A percentile compares a stretch with the other conserved stretches of the same genome.
Evolutionary conservation across 2,888 invertebrate genomes (phyloP).

Genomic region (Lasius platythorax): DNA sequence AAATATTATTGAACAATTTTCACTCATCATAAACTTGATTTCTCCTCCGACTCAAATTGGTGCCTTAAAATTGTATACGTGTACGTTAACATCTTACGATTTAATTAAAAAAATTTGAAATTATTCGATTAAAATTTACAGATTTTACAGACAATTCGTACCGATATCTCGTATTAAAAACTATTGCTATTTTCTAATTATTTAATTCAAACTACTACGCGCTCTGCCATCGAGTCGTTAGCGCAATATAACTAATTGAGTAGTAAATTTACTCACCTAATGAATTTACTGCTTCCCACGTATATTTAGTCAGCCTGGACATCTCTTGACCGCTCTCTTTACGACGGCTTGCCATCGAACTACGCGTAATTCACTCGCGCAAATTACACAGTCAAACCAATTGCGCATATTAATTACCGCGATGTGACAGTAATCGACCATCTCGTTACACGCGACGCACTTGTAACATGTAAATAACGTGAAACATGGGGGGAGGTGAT

Average conservation of each 20-base stretch:
- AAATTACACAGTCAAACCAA: neutral
- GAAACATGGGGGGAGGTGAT: neutral
- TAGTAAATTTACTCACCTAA: neutral
- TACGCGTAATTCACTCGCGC: constrained; percentile 1
- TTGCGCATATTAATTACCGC: neutral
- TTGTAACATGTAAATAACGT: neutral
- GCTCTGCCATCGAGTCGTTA: neutral
- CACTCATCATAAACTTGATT: neutral
- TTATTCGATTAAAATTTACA: neutral
- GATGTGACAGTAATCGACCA: neutral
- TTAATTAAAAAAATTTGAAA: neutral
- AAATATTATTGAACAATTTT: neutral
- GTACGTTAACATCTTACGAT: neutral
- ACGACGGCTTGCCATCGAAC: neutral
- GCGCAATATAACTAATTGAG: neutral
- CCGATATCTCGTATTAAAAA: neutral
- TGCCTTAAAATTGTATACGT: neutral
- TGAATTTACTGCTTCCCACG: neutral
- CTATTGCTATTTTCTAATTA: neutral
- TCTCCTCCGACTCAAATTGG: neutral
- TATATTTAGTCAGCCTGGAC: neutral
- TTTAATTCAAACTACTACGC: neutral
- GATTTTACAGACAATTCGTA: neutral
- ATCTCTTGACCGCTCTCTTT: neutral
- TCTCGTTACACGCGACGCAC: neutral